These are phyloP conservation scores for Etia nguti DNA, from an alignment of 2,113 vertebrate genomes.

Conservation along the genomic window DNA sequence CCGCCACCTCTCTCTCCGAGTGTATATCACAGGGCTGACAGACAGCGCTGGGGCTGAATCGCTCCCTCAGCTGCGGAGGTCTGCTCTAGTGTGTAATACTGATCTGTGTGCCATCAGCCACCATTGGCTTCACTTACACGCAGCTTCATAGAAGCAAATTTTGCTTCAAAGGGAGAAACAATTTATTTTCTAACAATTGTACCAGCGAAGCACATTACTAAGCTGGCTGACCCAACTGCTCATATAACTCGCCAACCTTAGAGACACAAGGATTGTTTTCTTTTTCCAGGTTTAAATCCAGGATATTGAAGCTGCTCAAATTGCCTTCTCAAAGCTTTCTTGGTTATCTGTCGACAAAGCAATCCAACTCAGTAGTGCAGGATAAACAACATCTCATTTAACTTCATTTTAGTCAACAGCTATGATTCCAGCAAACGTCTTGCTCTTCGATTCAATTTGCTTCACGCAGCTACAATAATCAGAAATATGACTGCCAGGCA, in stretches of 20 bases:
- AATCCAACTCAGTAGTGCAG: background rate
- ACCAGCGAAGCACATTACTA: background rate
- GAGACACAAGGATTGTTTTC: background rate
- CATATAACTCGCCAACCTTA: background rate
- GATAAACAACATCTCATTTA: slow-evolving; percentile 5
- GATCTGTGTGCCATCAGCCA: slow-evolving; percentile 44
- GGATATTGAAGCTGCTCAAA: background rate
- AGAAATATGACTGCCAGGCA: slow-evolving; percentile 19
- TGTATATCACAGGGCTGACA: slow-evolving; percentile 54
- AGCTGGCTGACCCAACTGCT: background rate
- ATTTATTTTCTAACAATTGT: slow-evolving; percentile 23
- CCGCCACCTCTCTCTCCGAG: slow-evolving; percentile 7
- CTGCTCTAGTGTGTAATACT: slow-evolving; percentile 39
- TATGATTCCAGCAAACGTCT: background rate
- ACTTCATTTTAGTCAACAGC: slow-evolving; percentile 1
- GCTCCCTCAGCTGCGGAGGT: slow-evolving; percentile 54
- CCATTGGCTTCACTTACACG: slow-evolving; percentile 1
- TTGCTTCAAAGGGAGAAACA: slow-evolving; percentile 19
- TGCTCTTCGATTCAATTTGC: slow-evolving; percentile 3
- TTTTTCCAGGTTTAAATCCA: slow-evolving; percentile 6
- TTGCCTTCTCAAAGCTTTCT: background rate
- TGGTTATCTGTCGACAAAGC: background rate
- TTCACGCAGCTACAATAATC: background rate
- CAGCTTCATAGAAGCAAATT: background rate
- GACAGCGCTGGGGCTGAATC: slow-evolving; percentile 32